A percentile compares a stretch with the other conserved stretches of the same genome.
These are phyloP conservation scores for Leptopilina syphax DNA, from an alignment of 2,888 invertebrate species.

Conservation along the genomic window DNA sequence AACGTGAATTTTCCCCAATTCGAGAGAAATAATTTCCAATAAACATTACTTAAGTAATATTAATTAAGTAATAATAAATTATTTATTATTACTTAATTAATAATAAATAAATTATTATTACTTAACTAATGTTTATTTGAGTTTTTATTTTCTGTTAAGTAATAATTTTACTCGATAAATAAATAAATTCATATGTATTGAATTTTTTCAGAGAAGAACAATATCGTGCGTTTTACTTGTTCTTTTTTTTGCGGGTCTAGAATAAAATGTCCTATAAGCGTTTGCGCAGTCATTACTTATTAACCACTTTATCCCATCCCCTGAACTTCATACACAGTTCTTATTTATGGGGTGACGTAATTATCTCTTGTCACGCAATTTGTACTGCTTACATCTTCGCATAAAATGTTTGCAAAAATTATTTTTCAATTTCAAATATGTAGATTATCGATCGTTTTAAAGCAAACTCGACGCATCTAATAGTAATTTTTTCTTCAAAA, in stretches of 20 bases:
- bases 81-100: no score
- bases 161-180: no score
- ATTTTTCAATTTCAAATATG: neutral
- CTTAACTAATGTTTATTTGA: no score
- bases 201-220: neutral
- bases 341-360: conserved; percentile 11
- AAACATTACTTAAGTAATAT: neutral
- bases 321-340: neutral
- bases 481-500: no score
- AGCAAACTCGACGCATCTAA: no score
- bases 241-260: neutral
- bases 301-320: conserved; percentile 14
- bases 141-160: no score
- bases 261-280: neutral
- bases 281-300: neutral
- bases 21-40: neutral
- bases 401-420: neutral
- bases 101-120: no score
- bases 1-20: neutral
- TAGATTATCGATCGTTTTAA: no score
- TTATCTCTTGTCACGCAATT: conserved; percentile 1
- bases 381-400: neutral
- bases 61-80: no score
- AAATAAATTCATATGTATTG: neutral
- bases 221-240: neutral